Percentiles rank a stretch among this genome's conserved stretches.
Evolutionary conservation across 2,888 invertebrate genomes (phyloP).

Genomic region (Ophion ellenae): DNA sequence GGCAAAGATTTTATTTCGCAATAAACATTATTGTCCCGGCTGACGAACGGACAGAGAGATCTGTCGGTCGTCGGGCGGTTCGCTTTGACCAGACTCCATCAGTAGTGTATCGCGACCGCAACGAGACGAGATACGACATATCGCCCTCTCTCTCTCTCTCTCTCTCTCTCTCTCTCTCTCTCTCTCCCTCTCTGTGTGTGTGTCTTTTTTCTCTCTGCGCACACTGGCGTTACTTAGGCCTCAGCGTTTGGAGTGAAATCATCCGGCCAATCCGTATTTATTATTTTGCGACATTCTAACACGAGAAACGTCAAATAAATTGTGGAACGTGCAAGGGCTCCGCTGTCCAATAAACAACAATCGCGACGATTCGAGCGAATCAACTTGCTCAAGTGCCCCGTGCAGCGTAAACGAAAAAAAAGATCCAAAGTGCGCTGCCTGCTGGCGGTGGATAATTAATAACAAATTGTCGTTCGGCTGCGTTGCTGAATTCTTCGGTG

Average conservation of each 20-base stretch:
- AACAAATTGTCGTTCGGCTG: constrained; percentile 23
- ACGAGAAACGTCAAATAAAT: constrained; percentile 61
- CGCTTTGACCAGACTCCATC: constrained; percentile 60
- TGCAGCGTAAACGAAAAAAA: constrained; percentile 2
- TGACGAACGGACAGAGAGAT: constrained; percentile 48
- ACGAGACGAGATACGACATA: constrained; percentile 43
- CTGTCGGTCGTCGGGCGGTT: constrained; percentile 52
- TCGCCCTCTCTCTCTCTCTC: constrained; percentile 6
- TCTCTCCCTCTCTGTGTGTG: constrained; percentile 7
- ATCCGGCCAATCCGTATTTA: constrained; percentile 54
- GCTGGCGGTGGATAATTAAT: constrained; percentile 47
- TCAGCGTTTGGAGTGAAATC: constrained; percentile 44
- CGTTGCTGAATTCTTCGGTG: constrained; percentile 24
- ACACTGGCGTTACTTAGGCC: constrained; percentile 33
- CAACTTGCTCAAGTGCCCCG: constrained; percentile 52
- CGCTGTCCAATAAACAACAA: constrained; percentile 66
- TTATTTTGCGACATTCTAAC: constrained; percentile 51
- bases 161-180: constrained; percentile 3
- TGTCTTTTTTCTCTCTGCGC: constrained; percentile 1
- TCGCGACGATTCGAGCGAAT: constrained; percentile 42
- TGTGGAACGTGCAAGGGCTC: constrained; percentile 45
- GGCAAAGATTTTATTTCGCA: constrained; percentile 57
- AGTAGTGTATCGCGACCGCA: constrained; percentile 50
- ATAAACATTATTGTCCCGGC: constrained; percentile 60
- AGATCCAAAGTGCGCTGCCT: neutral